Base-by-base conservation (phyloP, 2,797 vertebrate species). In the Tokudaia muenninki region DNA sequence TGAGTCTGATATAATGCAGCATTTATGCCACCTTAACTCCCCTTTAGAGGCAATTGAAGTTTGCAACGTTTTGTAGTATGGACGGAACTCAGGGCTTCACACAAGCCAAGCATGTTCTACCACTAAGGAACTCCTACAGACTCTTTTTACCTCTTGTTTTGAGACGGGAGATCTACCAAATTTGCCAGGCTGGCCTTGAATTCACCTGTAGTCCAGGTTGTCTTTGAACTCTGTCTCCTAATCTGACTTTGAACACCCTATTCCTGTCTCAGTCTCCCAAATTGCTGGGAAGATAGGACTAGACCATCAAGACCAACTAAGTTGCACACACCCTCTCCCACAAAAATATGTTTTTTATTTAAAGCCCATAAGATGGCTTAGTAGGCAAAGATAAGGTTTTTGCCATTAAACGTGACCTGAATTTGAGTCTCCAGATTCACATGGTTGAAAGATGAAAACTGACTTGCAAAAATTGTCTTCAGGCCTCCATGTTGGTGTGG, bases 31-130 rank as follows among this genome's bases (percentile, higher is more conserved):
- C 81, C 47, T 21, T 63, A 75, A 96, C 21, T 47, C 31, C n/a
- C 89, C 87, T 94, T 80, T 82, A 61, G 94, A 95, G 57, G 24
- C 55, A 44, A 55, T 24, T 93, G 59, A 90, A 87, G 37, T 41
- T 67, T 86, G 21, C 9, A 47, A 41, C 41, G 9, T 92, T 81
- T 81, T 77, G 55, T 77, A 44, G 55, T 47, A 44, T 22, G 55
- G 19, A 47, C 59, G 10, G 26, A 75, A 22, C 10, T 29, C 37
- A 44, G 19, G 41, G 10, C 17, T 59, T 89, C n/a, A 19, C 21
- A 11, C 19, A 31, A 44, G 41, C 31, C 44, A 50, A 22, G 57
- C 57, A 50, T 17, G 7, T 22, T 12, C 72, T 47, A 34, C n/a
- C 72, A 34, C 37, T 4, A 11, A 34, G 26, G 14, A 19, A 22